Evolutionary conservation across 2,797 vertebrate genomes (phyloP).

Genomic region (Emydoidea blandingii): DNA sequence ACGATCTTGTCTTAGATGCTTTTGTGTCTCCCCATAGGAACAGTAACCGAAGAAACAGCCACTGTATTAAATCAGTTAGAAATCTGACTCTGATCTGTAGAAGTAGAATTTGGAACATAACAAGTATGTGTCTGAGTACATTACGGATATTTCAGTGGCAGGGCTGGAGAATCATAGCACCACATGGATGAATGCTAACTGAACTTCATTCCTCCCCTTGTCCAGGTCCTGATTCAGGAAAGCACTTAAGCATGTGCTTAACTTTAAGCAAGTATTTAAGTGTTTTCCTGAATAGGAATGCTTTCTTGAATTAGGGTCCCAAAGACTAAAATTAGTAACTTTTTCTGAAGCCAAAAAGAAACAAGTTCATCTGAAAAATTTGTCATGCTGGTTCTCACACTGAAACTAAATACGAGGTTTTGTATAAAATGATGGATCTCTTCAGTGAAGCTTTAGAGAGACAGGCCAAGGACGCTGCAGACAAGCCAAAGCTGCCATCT

Average conservation of each 20-base stretch:
- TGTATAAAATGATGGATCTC: neutral
- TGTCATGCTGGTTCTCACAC: constrained; percentile 18
- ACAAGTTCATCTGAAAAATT: neutral
- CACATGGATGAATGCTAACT: neutral
- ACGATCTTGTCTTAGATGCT: constrained; percentile 41
- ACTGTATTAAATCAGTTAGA: constrained; percentile 73
- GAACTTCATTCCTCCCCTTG: constrained; percentile 38
- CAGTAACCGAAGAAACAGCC: constrained; percentile 62
- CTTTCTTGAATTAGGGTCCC: neutral
- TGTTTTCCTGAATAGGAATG: neutral
- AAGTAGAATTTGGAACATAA: constrained; percentile 68
- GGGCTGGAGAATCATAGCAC: constrained; percentile 10
- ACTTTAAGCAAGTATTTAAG: constrained; percentile 20
- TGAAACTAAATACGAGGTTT: neutral
- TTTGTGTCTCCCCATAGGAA: constrained; percentile 30
- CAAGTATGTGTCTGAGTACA: constrained; percentile 51
- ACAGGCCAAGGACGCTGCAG: neutral
- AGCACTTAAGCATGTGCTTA: neutral
- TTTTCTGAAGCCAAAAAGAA: neutral
- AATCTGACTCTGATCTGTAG: constrained; percentile 75
- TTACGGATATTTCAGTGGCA: constrained; percentile 54
- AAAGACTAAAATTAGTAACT: neutral
- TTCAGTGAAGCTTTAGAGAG: neutral
- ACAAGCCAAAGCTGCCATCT: neutral
- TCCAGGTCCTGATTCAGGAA: neutral